Evolutionary conservation across 2,888 invertebrate species (phyloP).

Genomic region (Papilio gigon): DNA sequence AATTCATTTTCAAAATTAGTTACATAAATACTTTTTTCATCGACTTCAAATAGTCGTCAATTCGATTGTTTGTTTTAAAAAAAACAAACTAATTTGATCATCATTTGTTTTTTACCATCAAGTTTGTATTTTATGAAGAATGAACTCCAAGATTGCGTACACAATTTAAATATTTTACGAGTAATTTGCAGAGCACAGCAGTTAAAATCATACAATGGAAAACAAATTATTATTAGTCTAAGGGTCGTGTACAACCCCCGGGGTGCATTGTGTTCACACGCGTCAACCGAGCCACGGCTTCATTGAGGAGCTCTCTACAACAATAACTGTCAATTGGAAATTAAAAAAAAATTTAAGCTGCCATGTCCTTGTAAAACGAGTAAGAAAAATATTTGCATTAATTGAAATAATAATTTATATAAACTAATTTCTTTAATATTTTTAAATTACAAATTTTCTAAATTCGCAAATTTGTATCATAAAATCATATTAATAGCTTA

Average conservation of each 20-base stretch:
- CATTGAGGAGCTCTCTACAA: conserved; percentile 22
- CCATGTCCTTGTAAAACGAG: not conserved
- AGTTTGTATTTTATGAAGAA: too few relatives aligned
- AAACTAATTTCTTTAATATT: not conserved
- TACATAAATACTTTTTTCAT: too few relatives aligned
- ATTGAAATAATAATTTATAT: too few relatives aligned
- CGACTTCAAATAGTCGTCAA: too few relatives aligned
- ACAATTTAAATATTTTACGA: conserved; percentile 30
- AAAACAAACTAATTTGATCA: too few relatives aligned
- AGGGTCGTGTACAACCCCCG: conserved; percentile 29
- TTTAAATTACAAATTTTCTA: not conserved
- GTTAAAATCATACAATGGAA: conserved; percentile 18
- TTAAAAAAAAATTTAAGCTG: not conserved
- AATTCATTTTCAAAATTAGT: too few relatives aligned
- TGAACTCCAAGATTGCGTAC: conserved; percentile 4
- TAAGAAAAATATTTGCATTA: not conserved
- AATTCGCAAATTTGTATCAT: not conserved
- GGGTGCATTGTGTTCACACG: conserved; percentile 42
- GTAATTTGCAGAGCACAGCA: conserved; percentile 23
- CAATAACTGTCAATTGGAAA: conserved; percentile 23
- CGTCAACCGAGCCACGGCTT: conserved; percentile 14
- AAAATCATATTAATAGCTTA: too few relatives aligned
- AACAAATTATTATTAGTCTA: conserved; percentile 35
- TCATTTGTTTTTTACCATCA: too few relatives aligned
- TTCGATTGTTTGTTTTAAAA: too few relatives aligned